phyloP scores from a whole-genome alignment of 2,888 invertebrate species.

The Eledone cirrhosa region DNA sequence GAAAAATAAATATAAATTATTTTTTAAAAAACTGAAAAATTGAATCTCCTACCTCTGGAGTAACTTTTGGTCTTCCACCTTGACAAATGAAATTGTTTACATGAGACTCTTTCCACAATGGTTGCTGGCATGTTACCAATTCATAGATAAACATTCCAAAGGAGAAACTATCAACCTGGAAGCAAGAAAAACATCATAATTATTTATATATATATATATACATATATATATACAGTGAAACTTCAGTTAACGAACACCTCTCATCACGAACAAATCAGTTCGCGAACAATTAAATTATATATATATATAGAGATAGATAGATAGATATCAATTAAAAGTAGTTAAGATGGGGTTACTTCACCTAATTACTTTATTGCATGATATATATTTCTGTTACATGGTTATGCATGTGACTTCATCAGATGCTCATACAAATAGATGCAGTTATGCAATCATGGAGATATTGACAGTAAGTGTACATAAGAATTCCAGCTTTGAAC shows the following conservation, averaged over 20 bases:
- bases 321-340: too few species aligned
- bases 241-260: neutral
- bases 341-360: too few species aligned
- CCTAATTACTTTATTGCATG: too few species aligned
- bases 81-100: constrained; percentile 96
- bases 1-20: neutral
- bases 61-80: constrained; percentile 89
- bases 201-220: neutral
- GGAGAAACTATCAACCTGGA: constrained; percentile 94
- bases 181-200: constrained; percentile 32
- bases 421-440: too few species aligned
- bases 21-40: neutral
- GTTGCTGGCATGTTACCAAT: constrained; percentile 88
- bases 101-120: constrained; percentile 91
- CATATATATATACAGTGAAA: neutral
- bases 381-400: too few species aligned
- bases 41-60: constrained; percentile 75
- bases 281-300: too few species aligned
- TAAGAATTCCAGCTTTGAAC: too few species aligned
- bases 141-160: constrained; percentile 99
- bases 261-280: too few species aligned
- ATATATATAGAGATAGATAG: too few species aligned
- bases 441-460: too few species aligned
- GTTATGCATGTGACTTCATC: too few species aligned
- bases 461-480: too few species aligned